phyloP scores from a whole-genome alignment of 2,797 vertebrate species.

The Delichon dasypus region DNA sequence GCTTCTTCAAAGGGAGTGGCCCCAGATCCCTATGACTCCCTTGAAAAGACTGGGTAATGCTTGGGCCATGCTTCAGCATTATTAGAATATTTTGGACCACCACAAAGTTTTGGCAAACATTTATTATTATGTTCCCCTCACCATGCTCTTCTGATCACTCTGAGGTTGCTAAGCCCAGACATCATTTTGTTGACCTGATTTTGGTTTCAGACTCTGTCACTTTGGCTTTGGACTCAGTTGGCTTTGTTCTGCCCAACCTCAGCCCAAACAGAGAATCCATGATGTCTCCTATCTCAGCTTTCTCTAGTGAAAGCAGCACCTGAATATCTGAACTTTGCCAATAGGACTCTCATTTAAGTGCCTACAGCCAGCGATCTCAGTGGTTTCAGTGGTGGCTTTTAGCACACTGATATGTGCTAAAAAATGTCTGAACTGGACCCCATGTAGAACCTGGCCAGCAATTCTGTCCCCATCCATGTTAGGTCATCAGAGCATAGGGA shows the following conservation, averaged over 20 bases:
- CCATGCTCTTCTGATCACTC: not conserved
- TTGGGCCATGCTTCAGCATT: not conserved
- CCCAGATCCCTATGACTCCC: not conserved
- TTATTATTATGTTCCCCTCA: not conserved
- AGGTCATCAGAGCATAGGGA: accelerated
- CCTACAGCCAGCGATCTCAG: not conserved
- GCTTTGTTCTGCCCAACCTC: not conserved
- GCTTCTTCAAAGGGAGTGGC: not conserved
- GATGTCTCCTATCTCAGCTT: not conserved
- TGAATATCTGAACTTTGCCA: not conserved
- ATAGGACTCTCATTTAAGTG: not conserved
- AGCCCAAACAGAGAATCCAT: not conserved
- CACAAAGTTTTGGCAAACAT: not conserved
- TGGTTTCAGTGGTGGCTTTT: not conserved
- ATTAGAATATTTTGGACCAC: not conserved
- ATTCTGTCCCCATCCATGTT: not conserved
- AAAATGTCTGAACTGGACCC: not conserved
- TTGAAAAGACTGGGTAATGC: not conserved
- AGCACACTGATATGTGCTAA: not conserved
- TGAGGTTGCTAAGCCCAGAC: not conserved
- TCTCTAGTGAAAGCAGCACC: not conserved
- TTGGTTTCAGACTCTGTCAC: not conserved
- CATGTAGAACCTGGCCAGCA: not conserved
- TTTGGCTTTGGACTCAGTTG: not conserved
- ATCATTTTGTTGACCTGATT: not conserved